Conservation (phyloP, 2,113 vertebrate species). For the Stercorarius parasiticus region DNA sequence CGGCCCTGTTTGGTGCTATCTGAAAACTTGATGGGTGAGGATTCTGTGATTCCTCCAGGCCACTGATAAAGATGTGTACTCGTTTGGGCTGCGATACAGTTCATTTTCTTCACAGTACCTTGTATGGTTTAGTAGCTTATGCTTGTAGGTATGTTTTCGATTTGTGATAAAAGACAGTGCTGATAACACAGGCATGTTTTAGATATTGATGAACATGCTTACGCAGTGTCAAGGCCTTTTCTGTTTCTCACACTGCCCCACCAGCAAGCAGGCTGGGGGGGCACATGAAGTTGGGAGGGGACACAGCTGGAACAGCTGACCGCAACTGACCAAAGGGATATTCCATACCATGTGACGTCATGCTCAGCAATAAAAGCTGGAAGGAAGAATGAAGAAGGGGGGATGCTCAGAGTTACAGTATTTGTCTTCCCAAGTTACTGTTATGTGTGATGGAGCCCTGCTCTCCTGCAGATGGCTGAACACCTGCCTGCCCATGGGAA, state of each 20-base stretch:
- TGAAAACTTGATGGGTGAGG: background rate
- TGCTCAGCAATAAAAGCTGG: background rate
- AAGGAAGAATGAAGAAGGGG: background rate
- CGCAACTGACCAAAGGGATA: background rate
- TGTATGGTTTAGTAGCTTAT: background rate
- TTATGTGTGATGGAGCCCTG: fast-evolving
- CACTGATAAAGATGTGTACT: too few species aligned
- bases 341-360: fast-evolving
- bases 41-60: background rate
- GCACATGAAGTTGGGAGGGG: background rate
- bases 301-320: background rate
- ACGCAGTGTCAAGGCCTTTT: background rate
- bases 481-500: background rate
- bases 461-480: background rate
- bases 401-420: fast-evolving
- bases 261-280: fast-evolving
- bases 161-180: background rate
- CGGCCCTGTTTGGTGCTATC: fast-evolving
- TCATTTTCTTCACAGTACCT: background rate
- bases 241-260: background rate
- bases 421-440: background rate
- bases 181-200: background rate
- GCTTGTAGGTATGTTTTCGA: background rate
- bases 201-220: background rate
- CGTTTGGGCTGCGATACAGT: background rate